Conservation (phyloP, 2,797 vertebrate species). For the Gymnopithys bicolor region DNA sequence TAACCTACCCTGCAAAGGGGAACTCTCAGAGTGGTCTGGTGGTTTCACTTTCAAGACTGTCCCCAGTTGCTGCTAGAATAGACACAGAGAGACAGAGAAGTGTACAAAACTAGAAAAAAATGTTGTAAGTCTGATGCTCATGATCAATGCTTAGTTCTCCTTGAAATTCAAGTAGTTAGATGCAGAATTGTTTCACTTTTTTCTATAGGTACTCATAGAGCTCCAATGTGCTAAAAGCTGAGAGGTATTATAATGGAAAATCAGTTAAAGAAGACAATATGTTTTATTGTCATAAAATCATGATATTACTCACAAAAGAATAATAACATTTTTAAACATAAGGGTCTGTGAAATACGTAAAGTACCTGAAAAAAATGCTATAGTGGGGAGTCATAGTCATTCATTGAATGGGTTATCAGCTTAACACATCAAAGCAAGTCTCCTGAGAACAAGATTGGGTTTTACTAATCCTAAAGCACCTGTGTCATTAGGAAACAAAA, state of each 20-base stretch:
- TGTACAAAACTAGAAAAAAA: background rate
- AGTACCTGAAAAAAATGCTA: background rate
- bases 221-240: background rate
- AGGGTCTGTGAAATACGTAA: slow-evolving; percentile 3
- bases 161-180: background rate
- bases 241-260: background rate
- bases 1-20: too few relatives aligned
- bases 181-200: background rate
- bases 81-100: background rate
- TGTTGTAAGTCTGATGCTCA: background rate
- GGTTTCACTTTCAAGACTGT: background rate
- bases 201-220: background rate
- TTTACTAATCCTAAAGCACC: slow-evolving; percentile 28
- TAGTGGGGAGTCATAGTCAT: background rate
- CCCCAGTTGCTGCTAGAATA: background rate
- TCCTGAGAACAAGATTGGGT: background rate
- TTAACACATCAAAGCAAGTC: background rate
- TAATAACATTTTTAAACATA: background rate
- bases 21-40: background rate
- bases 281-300: background rate
- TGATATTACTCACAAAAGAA: background rate
- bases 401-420: background rate
- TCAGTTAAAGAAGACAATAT: background rate
- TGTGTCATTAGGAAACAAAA: slow-evolving; percentile 24
- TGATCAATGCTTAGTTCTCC: background rate